These are phyloP conservation scores for Dreissena rostriformis DNA, from an alignment of 1,140 invertebrate genomes.

Conservation along the genomic window DNA sequence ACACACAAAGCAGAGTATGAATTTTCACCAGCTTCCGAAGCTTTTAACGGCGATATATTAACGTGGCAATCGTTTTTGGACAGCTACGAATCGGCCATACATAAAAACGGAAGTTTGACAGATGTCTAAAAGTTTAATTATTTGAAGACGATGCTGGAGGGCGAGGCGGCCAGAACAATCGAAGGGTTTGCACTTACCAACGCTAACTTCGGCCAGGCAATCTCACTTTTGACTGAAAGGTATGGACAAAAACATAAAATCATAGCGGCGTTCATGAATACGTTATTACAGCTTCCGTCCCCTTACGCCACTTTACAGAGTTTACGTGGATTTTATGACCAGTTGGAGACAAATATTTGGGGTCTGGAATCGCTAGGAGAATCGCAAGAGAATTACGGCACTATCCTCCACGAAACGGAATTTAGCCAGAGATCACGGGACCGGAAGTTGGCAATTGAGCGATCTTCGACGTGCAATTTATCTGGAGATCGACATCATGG, in stretches of 20 bases:
- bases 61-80: constrained; percentile 52
- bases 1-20: no score
- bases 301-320: neutral
- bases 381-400: constrained; percentile 31
- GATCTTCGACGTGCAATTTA: no score
- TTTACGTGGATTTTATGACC: constrained; percentile 38
- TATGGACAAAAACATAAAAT: constrained; percentile 50
- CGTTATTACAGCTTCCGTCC: constrained; percentile 21
- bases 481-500: no score
- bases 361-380: constrained; percentile 11
- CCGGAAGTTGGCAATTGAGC: no score
- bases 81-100: constrained; percentile 34
- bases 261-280: constrained; percentile 32
- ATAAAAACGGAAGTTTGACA: neutral
- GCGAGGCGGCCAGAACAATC: constrained; percentile 18
- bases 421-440: no score
- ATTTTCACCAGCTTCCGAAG: constrained; percentile 20
- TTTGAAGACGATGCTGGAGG: constrained; percentile 25
- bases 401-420: constrained; percentile 1
- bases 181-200: constrained; percentile 30
- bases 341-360: constrained; percentile 42
- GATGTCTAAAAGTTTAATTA: constrained; percentile 47
- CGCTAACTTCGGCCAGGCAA: constrained; percentile 40
- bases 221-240: constrained; percentile 32
- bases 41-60: constrained; percentile 49